Percentiles rank a stretch among this genome's conserved stretches.
Conservation (phyloP, 2,797 vertebrate genomes). For the Trachops cirrhosus region DNA sequence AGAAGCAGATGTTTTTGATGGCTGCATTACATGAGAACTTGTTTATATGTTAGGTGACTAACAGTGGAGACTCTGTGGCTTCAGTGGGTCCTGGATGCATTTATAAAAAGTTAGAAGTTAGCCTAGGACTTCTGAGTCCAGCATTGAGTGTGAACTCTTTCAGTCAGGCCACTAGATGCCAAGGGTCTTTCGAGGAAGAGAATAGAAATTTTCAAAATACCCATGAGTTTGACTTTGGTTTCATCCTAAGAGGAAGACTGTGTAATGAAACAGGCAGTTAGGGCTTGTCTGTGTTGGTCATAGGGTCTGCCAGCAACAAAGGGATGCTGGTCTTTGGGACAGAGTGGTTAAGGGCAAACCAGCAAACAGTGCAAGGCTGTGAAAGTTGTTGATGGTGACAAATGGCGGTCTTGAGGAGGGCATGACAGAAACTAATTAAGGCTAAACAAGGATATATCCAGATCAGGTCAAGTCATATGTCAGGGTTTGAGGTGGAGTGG, state of each 20-base stretch:
- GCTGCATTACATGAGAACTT: neutral
- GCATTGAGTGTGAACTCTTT: neutral
- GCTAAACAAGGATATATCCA: neutral
- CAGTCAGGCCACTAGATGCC: neutral
- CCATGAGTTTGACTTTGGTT: neutral
- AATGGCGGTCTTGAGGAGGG: neutral
- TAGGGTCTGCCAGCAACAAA: neutral
- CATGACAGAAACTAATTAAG: neutral
- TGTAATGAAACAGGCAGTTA: neutral
- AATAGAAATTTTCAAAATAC: slow-evolving; percentile 17
- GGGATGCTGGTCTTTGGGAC: neutral
- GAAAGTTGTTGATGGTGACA: neutral
- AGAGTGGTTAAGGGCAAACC: neutral
- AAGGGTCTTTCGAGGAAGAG: slow-evolving; percentile 18
- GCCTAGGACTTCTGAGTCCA: neutral
- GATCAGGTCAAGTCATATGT: neutral
- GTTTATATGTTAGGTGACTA: neutral
- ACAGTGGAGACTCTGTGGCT: neutral
- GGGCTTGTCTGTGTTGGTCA: neutral
- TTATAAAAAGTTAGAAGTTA: slow-evolving; percentile 24
- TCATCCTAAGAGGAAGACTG: neutral
- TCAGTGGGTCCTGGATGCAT: neutral
- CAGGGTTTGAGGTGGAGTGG: neutral
- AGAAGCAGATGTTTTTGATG: neutral
- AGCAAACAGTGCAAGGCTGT: neutral